A percentile compares a stretch with the other conserved stretches of the same genome.
phyloP scores from a whole-genome alignment of 2,888 invertebrate species.

The Caenorhabditis becei region DNA sequence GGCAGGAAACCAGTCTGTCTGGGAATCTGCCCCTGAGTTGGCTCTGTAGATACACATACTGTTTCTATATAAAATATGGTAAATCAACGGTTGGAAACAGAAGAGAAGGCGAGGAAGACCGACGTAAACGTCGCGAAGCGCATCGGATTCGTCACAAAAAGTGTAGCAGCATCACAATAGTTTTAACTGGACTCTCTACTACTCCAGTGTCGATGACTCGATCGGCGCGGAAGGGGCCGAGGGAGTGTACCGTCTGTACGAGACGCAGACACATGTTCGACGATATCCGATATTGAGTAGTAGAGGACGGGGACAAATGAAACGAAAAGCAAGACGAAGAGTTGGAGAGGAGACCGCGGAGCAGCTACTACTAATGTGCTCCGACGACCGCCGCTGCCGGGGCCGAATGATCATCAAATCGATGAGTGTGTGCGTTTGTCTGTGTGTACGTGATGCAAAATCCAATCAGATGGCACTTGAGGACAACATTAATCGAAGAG shows the following conservation, averaged over 20 bases:
- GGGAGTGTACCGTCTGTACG: constrained; percentile 1
- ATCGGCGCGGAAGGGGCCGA: constrained; percentile 3
- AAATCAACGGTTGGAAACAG: constrained; percentile 14
- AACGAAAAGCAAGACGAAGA: constrained; percentile 14
- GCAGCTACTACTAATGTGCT: constrained; percentile 55
- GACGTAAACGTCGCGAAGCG: constrained; percentile 4
- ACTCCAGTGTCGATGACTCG: constrained; percentile 22
- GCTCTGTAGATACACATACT: constrained; percentile 1
- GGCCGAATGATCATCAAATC: constrained; percentile 47
- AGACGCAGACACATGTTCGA: constrained; percentile 33
- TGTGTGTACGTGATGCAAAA: constrained; percentile 53
- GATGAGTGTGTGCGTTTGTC: constrained; percentile 29
- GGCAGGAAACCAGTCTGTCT: constrained; percentile 25
- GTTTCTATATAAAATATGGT: constrained; percentile 5
- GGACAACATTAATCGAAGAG: constrained; percentile 51
- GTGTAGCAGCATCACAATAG: constrained; percentile 51
- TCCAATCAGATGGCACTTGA: constrained; percentile 58
- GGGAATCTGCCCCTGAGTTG: constrained; percentile 5
- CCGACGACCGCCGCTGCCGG: constrained; percentile 23
- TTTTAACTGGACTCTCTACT: constrained; percentile 48
- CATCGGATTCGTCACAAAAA: constrained; percentile 15
- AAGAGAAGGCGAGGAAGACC: not conserved
- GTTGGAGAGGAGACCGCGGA: constrained; percentile 17
- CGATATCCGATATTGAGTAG: constrained; percentile 51
- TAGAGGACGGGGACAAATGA: constrained; percentile 26